These are phyloP conservation scores for Therioaphis trifolii DNA, from an alignment of 2,888 invertebrate genomes.

Conservation along the genomic window DNA sequence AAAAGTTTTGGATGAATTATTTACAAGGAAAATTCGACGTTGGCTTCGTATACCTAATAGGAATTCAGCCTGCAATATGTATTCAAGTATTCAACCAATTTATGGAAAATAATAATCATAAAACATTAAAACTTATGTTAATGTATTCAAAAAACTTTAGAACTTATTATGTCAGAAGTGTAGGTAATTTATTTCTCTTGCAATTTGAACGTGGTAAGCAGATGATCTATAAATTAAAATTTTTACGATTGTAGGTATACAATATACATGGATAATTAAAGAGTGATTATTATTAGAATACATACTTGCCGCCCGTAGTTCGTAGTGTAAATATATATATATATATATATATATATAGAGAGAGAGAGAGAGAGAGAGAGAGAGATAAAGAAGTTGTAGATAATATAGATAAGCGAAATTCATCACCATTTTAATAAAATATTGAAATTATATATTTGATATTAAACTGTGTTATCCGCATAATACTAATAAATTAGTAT, in stretches of 20 bases:
- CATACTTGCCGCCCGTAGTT: too few species aligned
- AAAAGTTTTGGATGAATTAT: slow-evolving; percentile 15
- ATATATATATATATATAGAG: too few species aligned
- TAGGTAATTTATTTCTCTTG: slow-evolving; percentile 7
- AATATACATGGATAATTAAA: too few species aligned
- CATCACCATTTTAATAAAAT: too few species aligned
- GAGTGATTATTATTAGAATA: too few species aligned
- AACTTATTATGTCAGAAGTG: slow-evolving; percentile 6
- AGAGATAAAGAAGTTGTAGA: too few species aligned
- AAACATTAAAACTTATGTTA: slow-evolving; percentile 13
- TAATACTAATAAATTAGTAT: too few species aligned
- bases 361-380: too few species aligned
- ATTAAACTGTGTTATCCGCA: too few species aligned
- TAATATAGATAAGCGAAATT: too few species aligned
- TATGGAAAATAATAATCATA: slow-evolving; percentile 19
- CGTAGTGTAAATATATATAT: too few species aligned
- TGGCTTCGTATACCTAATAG: background rate
- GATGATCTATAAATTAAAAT: slow-evolving; percentile 3
- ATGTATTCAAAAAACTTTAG: slow-evolving; percentile 10
- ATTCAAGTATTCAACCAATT: background rate
- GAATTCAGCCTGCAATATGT: background rate
- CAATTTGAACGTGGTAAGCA: background rate
- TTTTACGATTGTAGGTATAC: background rate
- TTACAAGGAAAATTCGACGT: background rate
- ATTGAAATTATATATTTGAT: too few species aligned